Evolutionary conservation across 2,113 vertebrate genomes (phyloP), one percentile per base, ranked within the genome.

Genomic region (Nesoenas mayeri): DNA sequence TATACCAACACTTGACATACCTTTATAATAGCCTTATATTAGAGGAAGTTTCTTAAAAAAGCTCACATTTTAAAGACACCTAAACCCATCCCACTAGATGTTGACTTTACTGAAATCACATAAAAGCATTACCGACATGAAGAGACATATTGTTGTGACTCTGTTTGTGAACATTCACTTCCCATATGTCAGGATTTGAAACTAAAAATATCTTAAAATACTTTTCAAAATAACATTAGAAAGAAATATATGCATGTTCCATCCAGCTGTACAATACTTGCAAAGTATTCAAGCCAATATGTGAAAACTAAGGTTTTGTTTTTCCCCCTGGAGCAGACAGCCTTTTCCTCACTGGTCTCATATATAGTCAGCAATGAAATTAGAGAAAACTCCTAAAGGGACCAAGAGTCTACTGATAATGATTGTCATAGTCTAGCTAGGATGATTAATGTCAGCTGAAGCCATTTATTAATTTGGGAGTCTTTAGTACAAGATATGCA

Each of bases 391-490:
- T 54, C 40, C 58, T 34, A 61, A 44, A 88, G 77, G 47, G 28
- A 66, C 26, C 34, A 62, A 69, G 40, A 88, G 20, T 72, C 75
- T 94, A 47, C 60, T 85, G 93, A 66, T 38, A 93, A 93, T 78
- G 54, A 91, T 18, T 83, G 62, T 65, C 91, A 85, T 66, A 91
- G 48, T 57, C 44, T 77, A 92, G 42, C 54, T 88, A 38, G 47
- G 12, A 79, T 91, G 79, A 96, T 92, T 92, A 94, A 92, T 70
- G 74, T 65, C 87, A 95, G 48, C 31, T 81, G 32, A 95, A 92
- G 72, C 83, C 6, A 88, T 86, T 91, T 94, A 86, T 84, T 84
- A 91, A 94, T 89, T 87, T 84, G 40, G 21, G 25, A 84, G 57
- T 58, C 87, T 95, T 93, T 48, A 93, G 77, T 56, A 53, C 54